These are phyloP conservation scores for Scaptomyza montana DNA, from an alignment of 1,140 invertebrate species.

Conservation along the genomic window DNA sequence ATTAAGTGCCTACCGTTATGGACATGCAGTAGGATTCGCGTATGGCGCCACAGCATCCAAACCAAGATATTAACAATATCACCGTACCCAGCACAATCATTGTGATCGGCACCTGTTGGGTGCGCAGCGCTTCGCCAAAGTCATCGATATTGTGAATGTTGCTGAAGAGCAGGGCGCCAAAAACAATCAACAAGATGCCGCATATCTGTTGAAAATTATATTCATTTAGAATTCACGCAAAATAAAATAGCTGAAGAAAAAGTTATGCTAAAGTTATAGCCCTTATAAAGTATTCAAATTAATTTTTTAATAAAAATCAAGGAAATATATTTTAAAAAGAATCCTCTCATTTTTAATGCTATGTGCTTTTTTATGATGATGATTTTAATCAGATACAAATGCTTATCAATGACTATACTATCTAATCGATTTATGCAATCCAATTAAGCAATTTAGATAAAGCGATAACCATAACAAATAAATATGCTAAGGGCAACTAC, in stretches of 20 bases:
- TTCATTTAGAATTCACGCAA: slow-evolving; percentile 9
- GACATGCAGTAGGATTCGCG: slow-evolving; percentile 93
- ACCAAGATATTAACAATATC: slow-evolving; percentile 91
- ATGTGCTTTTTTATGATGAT: no score
- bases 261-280: no score
- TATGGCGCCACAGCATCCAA: slow-evolving; percentile 93
- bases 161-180: slow-evolving; percentile 86
- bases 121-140: slow-evolving; percentile 84
- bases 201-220: slow-evolving; percentile 85
- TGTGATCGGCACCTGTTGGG: slow-evolving; percentile 86
- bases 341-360: no score
- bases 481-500: slow-evolving; percentile 34
- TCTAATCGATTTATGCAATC: slow-evolving; percentile 39
- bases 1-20: slow-evolving; percentile 87
- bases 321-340: no score
- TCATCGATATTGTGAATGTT: slow-evolving; percentile 84
- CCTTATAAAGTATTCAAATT: no score
- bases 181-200: slow-evolving; percentile 86
- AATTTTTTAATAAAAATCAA: no score
- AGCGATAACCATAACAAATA: slow-evolving; percentile 36
- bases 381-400: background rate
- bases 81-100: slow-evolving; percentile 90
- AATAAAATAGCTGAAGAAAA: no score
- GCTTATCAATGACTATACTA: slow-evolving; percentile 23
- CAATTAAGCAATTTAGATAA: slow-evolving; percentile 51